Evolutionary conservation across 2,888 invertebrate genomes (phyloP).

Genomic region (Pelosia muscerda): DNA sequence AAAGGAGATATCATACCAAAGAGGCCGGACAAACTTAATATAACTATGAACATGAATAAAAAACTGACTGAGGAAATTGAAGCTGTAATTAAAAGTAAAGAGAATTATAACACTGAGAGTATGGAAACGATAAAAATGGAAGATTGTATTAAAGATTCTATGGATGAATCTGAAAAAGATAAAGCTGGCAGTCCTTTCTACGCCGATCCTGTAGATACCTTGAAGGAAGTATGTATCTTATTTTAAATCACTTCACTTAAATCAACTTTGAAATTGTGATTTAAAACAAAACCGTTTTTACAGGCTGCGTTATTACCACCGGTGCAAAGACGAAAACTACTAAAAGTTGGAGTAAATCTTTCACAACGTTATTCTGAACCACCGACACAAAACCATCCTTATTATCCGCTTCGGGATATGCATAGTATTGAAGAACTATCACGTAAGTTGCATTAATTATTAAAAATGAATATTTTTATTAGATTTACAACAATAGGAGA

Average conservation of each 20-base stretch:
- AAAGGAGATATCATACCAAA: conserved; percentile 82
- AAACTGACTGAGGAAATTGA: conserved; percentile 83
- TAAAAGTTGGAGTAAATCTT: conserved; percentile 75
- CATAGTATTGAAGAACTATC: conserved; percentile 85
- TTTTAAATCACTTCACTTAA: neutral
- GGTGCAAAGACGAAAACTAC: conserved; percentile 79
- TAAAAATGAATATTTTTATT: neutral
- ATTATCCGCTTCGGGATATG: conserved; percentile 83
- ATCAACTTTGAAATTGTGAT: neutral
- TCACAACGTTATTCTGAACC: conserved; percentile 89
- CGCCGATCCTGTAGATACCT: conserved; percentile 95
- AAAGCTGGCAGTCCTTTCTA: conserved; percentile 95
- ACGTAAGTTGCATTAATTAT: conserved; percentile 64
- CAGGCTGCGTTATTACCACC: conserved; percentile 77
- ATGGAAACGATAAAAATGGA: conserved; percentile 84
- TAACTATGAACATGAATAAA: conserved; percentile 82
- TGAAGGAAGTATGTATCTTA: conserved; percentile 85
- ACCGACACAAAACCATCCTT: conserved; percentile 83
- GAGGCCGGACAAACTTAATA: conserved; percentile 83
- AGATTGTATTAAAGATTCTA: conserved; percentile 66
- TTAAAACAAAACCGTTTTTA: conserved; percentile 27
- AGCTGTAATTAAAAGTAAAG: conserved; percentile 76
- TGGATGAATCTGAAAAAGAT: conserved; percentile 77
- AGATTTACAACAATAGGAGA: neutral
- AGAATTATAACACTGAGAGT: conserved; percentile 77